A percentile compares a stretch with the other conserved stretches of the same genome.
Conservation (phyloP, 2,113 vertebrate species). For the Malurus cyaneus region DNA sequence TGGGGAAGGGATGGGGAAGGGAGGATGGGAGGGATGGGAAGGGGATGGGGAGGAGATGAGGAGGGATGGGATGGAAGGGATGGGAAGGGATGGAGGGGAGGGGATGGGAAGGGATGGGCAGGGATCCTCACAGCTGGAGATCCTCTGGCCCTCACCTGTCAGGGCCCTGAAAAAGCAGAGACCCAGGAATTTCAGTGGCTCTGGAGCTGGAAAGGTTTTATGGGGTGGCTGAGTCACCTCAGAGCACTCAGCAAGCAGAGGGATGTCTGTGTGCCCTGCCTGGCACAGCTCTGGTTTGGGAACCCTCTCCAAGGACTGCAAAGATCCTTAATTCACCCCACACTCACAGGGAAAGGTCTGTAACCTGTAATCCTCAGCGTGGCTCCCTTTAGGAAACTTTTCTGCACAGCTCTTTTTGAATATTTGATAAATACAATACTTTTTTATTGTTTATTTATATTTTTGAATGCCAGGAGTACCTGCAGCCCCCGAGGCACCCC, state of each 20-base stretch:
- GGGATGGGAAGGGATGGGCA: no score
- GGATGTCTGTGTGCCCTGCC: fast-evolving
- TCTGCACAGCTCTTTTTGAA: not conserved
- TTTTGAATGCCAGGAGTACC: fast-evolving
- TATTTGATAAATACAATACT: not conserved
- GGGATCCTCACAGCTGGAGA: no score
- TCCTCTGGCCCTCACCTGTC: no score
- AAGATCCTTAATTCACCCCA: not conserved
- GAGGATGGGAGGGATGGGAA: no score
- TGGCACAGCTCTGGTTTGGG: not conserved
- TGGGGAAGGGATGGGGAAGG: no score
- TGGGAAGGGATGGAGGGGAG: no score
- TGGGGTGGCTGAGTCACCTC: not conserved
- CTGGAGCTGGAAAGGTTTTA: fast-evolving
- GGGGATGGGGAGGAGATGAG: no score
- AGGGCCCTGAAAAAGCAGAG: not conserved
- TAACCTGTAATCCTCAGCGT: not conserved
- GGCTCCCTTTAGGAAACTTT: not conserved
- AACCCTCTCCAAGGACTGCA: fast-evolving
- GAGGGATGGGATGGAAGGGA: no score
- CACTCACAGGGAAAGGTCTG: fast-evolving
- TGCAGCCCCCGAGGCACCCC: not conserved
- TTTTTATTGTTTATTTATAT: fast-evolving
- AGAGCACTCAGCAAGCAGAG: fast-evolving
- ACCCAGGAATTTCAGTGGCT: fast-evolving